Percentiles rank a stretch among this genome's conserved stretches.
phyloP scores from a whole-genome alignment of 2,113 vertebrate genomes.

The Colaptes auratus region DNA sequence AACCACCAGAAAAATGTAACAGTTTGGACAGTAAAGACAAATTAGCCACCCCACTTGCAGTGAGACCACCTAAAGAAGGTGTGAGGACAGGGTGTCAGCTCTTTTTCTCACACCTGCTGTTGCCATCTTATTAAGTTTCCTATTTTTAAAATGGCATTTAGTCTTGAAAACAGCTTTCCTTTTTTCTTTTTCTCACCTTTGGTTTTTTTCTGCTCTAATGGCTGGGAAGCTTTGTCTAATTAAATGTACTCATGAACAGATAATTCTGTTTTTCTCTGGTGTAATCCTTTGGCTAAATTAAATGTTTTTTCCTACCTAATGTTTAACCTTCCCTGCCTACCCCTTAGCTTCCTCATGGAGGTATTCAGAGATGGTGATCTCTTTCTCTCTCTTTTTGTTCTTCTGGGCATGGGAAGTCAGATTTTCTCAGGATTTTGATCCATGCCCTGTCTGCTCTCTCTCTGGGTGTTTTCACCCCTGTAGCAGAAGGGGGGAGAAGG shows the following conservation, averaged over 20 bases:
- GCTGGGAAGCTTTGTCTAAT: not conserved
- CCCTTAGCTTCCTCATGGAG: not conserved
- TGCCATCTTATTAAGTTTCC: not conserved
- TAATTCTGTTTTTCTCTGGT: constrained; percentile 9
- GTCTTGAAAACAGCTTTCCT: not conserved
- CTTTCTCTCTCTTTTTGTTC: not conserved
- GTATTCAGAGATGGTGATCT: not conserved
- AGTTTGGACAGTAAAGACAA: not conserved
- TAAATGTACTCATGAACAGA: not conserved
- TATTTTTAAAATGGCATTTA: not conserved
- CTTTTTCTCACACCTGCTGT: not conserved
- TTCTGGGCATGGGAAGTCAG: not conserved
- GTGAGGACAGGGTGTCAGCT: not conserved
- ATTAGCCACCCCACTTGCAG: not conserved
- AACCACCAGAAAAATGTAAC: not conserved
- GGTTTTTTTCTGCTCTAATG: not conserved
- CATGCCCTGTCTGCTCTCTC: not conserved
- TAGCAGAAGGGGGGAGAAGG: not conserved
- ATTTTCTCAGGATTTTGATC: not conserved
- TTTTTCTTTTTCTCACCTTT: accelerated
- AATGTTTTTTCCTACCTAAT: constrained; percentile 19
- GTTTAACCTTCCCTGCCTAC: not conserved
- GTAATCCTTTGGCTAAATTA: constrained; percentile 14
- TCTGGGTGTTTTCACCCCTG: not conserved
- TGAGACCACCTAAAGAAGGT: not conserved